Conservation (phyloP, 2,113 vertebrate genomes). For the Halcyon malimbica region DNA sequence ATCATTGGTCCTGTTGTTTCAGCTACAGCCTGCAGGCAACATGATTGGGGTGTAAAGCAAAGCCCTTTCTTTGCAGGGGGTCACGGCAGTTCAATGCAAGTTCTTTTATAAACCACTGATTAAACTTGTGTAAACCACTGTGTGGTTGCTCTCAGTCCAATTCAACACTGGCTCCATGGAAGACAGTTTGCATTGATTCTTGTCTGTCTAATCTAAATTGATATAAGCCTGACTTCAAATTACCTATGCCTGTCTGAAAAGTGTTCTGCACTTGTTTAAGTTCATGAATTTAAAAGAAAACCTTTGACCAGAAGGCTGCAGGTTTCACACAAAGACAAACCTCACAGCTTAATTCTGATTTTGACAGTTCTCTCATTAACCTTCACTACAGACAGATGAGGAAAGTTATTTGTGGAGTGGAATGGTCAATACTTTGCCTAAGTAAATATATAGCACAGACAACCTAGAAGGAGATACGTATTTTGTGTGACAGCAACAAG, state of each 20-base stretch:
- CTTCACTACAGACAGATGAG: neutral
- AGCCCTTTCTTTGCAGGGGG: neutral
- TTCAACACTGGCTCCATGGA: neutral
- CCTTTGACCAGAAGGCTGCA: constrained; percentile 1
- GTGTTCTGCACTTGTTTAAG: neutral
- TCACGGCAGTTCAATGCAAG: neutral
- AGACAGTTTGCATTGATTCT: constrained; percentile 18
- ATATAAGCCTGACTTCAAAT: constrained; percentile 25
- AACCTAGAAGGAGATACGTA: neutral
- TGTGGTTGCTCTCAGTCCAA: neutral
- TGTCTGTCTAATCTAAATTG: constrained; percentile 34
- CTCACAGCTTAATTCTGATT: neutral
- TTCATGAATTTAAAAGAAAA: constrained; percentile 25
- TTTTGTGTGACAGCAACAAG: constrained; percentile 9
- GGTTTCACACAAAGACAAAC: neutral
- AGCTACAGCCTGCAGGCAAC: neutral
- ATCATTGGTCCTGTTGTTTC: neutral
- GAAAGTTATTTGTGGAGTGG: neutral
- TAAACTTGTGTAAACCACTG: neutral
- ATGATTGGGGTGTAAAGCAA: neutral
- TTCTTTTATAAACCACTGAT: neutral
- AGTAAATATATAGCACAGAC: neutral
- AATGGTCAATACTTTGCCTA: constrained; percentile 24
- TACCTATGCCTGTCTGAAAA: neutral
- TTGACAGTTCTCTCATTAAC: constrained; percentile 20